A percentile compares a stretch with the other conserved stretches of the same genome.
These are phyloP conservation scores for Pristionchus japonicus DNA, from an alignment of 2,888 invertebrate species.

Conservation along the genomic window DNA sequence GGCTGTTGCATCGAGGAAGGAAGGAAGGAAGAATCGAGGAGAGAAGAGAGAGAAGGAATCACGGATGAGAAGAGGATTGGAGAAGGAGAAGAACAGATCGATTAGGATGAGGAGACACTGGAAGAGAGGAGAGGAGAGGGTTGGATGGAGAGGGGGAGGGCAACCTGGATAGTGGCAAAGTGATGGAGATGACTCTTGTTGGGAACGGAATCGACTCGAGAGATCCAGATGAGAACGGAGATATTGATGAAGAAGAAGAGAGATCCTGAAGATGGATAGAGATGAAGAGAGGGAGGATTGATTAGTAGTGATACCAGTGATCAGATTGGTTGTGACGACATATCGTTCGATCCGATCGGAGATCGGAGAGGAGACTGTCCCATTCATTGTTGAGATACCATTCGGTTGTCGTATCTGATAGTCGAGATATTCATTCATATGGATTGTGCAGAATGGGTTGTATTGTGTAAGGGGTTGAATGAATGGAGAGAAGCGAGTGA, in stretches of 20 bases:
- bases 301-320: not conserved
- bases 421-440: not conserved
- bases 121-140: not conserved
- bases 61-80: not conserved
- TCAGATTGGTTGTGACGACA: not conserved
- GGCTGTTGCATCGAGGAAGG: constrained; percentile 5
- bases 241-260: not conserved
- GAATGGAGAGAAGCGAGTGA: not conserved
- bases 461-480: not conserved
- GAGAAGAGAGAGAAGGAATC: not conserved
- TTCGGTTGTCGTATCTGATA: not conserved
- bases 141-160: not conserved
- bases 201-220: not conserved
- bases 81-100: constrained; percentile 3
- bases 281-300: not conserved
- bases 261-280: not conserved
- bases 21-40: constrained; percentile 1
- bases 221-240: not conserved
- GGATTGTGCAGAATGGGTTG: not conserved
- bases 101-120: not conserved
- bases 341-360: not conserved
- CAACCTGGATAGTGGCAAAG: not conserved
- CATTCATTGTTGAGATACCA: not conserved
- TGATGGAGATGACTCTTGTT: not conserved
- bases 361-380: not conserved